A percentile compares a stretch with the other conserved stretches of the same genome.
Conservation (phyloP, 2,113 vertebrate species). For the Apodemus speciosus region DNA sequence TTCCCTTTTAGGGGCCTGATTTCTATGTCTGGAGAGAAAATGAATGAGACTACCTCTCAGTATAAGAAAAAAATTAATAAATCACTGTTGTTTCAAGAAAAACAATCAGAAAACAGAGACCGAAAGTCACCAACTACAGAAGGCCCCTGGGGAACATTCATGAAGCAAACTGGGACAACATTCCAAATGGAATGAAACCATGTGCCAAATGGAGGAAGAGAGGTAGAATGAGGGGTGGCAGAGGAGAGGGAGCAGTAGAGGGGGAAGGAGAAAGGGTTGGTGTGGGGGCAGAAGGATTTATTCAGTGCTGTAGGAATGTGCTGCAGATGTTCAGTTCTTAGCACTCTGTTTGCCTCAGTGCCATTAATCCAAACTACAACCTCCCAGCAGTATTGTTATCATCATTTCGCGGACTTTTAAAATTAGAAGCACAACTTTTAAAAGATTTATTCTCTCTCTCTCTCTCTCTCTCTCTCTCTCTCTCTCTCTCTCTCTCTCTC, state of each 20-base stretch:
- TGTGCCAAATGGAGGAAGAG: neutral
- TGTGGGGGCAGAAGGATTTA: neutral
- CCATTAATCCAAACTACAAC: neutral
- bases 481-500: too few relatives aligned
- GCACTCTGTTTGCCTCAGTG: neutral
- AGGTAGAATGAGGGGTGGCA: neutral
- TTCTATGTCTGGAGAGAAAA: constrained; percentile 47
- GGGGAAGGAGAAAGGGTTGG: neutral
- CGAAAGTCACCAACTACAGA: neutral
- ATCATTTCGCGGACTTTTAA: constrained; percentile 11
- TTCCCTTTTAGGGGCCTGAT: neutral
- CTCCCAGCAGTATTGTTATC: neutral
- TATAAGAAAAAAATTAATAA: constrained; percentile 42
- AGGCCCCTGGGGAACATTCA: neutral
- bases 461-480: too few relatives aligned
- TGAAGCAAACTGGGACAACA: neutral
- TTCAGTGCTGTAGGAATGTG: neutral
- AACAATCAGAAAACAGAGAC: constrained; percentile 22
- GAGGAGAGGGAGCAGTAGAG: neutral
- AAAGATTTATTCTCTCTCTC: too few relatives aligned
- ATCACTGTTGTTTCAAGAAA: constrained; percentile 5
- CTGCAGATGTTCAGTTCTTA: neutral
- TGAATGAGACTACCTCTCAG: constrained; percentile 23
- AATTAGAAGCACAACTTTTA: neutral
- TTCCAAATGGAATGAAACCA: neutral